Conservation (phyloP, 2,797 vertebrate genomes). For the Pampus argenteus region DNA sequence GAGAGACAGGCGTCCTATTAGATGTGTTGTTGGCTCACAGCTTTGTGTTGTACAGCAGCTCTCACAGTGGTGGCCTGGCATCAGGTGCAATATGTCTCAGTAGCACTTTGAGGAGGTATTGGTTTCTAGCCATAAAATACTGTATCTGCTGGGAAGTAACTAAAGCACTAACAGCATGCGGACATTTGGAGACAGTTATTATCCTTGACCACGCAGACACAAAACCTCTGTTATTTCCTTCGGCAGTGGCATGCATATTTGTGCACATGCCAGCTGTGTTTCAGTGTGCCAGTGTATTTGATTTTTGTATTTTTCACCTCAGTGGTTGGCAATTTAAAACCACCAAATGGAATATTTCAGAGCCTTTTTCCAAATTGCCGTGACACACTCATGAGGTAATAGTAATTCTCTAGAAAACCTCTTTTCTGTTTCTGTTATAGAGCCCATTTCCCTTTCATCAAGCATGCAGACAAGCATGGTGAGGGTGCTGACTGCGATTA, state of each 20-base stretch:
- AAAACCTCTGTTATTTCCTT: constrained; percentile 55
- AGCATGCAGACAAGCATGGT: constrained; percentile 72
- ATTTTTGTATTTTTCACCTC: constrained; percentile 80
- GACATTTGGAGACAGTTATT: constrained; percentile 61
- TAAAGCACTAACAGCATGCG: constrained; percentile 50
- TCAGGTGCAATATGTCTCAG: constrained; percentile 74
- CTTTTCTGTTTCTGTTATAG: constrained; percentile 71
- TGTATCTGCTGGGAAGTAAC: constrained; percentile 64
- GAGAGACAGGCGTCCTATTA: constrained; percentile 72
- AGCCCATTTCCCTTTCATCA: constrained; percentile 75
- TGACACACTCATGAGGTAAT: constrained; percentile 79
- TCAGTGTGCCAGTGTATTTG: constrained; percentile 68
- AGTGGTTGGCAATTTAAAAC: constrained; percentile 79
- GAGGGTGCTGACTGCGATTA: constrained; percentile 64
- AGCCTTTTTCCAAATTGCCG: constrained; percentile 75
- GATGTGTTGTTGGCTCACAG: constrained; percentile 67
- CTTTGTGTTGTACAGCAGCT: constrained; percentile 70
- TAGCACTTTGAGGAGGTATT: constrained; percentile 69
- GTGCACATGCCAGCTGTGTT: constrained; percentile 62
- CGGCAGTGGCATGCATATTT: constrained; percentile 44
- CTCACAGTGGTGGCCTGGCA: constrained; percentile 72
- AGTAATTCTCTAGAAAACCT: constrained; percentile 74
- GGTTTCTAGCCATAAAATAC: constrained; percentile 68
- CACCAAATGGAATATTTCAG: constrained; percentile 80
- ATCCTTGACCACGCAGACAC: constrained; percentile 53